Evolutionary conservation across 2,797 vertebrate species (phyloP), one percentile per base, ranked within the genome.

Genomic region (Aphelocoma californica): DNA sequence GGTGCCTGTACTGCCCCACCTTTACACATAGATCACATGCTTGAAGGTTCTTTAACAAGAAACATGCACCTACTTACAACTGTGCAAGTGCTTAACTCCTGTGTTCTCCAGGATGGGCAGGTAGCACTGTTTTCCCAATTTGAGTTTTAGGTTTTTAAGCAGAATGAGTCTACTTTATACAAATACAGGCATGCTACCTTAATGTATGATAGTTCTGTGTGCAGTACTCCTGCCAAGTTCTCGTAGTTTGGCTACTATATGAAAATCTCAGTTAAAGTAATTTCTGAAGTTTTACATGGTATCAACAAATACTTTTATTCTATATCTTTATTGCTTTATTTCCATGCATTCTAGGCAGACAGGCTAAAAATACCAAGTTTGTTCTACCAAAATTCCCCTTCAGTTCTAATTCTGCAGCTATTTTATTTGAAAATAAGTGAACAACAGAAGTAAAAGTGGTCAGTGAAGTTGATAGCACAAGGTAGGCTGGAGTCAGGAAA

Each of bases 361-460:
- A 81, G 21, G 23, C 18, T 10, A 42, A 93, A 95, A 95, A 94
- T 66, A 94, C 57, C 29, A 79, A 61, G 64, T 95, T 96, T 94
- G 28, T 34, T 91, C 78, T 66, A 86, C 95, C 40, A 80, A 95
- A 95, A 90, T 95, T 93, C 69, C 79, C 51, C 62, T 95, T 95
- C 69, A 73, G 36, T 74, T 95, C 85, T 92, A 92, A 74, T 90
- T 82, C 54, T 88, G 58, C 31, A 80, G 40, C 89, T 16, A 54
- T 89, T 96, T 95, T 93, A 77, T 83, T 88, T 80, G 54, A 92
- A 95, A 96, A 81, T 81, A 94, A 93, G 42, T 53, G 86, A 96
- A 75, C 50, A 64, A 29, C 25, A 25, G 51, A 86, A 93, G 79
- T 57, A 81, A 88, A 93, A 95, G 73, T 36, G 54, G 47, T 90